Conservation (phyloP, 2,888 invertebrate species). For the Pecten maximus region DNA sequence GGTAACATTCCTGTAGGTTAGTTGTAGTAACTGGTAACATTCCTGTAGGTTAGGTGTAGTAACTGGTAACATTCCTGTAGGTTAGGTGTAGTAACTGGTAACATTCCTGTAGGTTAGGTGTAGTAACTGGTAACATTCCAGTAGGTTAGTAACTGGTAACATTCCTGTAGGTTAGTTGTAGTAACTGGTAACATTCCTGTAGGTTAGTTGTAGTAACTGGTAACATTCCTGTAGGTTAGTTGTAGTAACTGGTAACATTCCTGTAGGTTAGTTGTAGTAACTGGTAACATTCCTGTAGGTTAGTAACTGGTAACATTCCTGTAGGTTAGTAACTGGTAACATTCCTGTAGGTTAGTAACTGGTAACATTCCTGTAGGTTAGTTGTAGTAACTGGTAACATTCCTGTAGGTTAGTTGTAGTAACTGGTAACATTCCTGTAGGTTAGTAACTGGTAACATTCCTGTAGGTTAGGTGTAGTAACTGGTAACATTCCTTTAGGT, state of each 20-base stretch:
- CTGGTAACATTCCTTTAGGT: conserved; percentile 1
- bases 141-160: conserved; percentile 23
- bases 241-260: conserved; percentile 2
- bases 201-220: conserved; percentile 3
- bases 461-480: background rate
- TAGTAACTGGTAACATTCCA: conserved; percentile 14
- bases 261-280: conserved; percentile 2
- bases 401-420: background rate
- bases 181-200: background rate
- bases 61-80: conserved; percentile 17
- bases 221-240: conserved; percentile 10
- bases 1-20: background rate
- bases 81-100: conserved; percentile 12
- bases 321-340: background rate
- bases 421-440: conserved; percentile 22
- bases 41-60: conserved; percentile 14
- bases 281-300: background rate
- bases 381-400: conserved; percentile 8
- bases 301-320: background rate
- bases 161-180: background rate
- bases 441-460: conserved; percentile 3
- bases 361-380: conserved; percentile 17
- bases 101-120: background rate
- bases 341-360: background rate
- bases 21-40: conserved; percentile 8